These are phyloP conservation scores for Drosophila suboccidentalis DNA, from an alignment of 2,888 invertebrate species.

Conservation along the genomic window DNA sequence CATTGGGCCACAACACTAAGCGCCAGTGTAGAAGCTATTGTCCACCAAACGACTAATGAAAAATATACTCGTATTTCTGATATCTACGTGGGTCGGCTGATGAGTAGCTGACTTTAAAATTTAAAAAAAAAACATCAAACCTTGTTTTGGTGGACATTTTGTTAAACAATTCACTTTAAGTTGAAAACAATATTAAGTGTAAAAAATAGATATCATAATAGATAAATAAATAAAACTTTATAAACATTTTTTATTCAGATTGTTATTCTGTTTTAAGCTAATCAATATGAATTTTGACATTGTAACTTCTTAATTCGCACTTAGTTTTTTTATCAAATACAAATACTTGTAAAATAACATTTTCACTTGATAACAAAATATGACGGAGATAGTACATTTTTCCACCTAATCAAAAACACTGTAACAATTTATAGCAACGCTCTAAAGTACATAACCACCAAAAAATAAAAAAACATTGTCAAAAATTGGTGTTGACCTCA, in stretches of 20 bases:
- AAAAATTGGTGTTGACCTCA: conserved; percentile 5
- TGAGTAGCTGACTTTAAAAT: not conserved
- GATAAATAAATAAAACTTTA: not conserved
- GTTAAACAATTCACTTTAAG: not conserved
- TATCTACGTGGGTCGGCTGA: conserved; percentile 34
- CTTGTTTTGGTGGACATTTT: not conserved
- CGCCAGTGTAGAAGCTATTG: conserved; percentile 64
- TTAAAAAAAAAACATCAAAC: not conserved
- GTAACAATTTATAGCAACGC: not conserved
- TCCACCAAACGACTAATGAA: conserved; percentile 68
- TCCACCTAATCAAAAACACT: not conserved
- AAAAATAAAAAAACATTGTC: not conserved
- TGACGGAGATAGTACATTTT: too few species aligned
- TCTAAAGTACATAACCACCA: not conserved
- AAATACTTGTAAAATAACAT: not conserved
- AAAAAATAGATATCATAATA: not conserved
- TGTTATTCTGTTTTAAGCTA: not conserved
- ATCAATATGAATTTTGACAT: not conserved
- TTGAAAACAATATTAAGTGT: not conserved
- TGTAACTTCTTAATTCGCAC: not conserved
- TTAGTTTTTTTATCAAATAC: not conserved
- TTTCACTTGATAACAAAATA: not conserved
- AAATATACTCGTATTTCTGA: conserved; percentile 71
- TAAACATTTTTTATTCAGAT: not conserved
- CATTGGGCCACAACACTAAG: conserved; percentile 51